Base-by-base conservation (phyloP, 2,113 vertebrate genomes). In the Piprites chloris region DNA sequence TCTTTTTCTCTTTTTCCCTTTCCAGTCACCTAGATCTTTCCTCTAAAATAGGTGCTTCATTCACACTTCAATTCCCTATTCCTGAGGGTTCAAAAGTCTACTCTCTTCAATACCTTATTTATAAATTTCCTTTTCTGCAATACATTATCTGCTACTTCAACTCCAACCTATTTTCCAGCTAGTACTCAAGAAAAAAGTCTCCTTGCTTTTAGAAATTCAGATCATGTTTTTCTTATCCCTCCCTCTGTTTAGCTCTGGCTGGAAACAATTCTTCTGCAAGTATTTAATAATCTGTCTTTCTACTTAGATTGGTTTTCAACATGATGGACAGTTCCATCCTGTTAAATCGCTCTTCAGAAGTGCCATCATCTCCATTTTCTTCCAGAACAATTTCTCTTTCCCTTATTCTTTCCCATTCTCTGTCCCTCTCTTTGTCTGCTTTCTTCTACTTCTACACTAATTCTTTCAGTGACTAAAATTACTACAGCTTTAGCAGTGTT, bases 231-330 rank as follows among this genome's bases (percentile, higher is more conserved):
- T 89, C 59, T 80, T 87, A 85, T 39, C 27, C 22, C 66, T 37
- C 32, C 85, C 63, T 83, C 62, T 13, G 42, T 77, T 95, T 95
- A 75, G 69, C 46, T 77, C 62, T 63, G 30, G 11, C 53, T 95
- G 71, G 50, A 93, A 95, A 95, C 59, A 83, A 50, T 83, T 96
- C 44, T 92, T 89, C 61, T 52, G 55, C 67, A 89, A 87, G 61
- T 82, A 88, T 89, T 95, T 93, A 89, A 75, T 91, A 95, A 87
- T 82, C 39, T 82, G 18, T 85, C 69, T 78, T 95, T 90, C 71
- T 86, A 47, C 35, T 88, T 86, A 81, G 47, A 88, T 83, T 91
- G 93, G 42, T 68, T 91, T 93, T 93, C 75, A 95, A 77, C 63
- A 32, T 90, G 79, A 91, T 53, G 24, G 87, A 85, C 78, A 92